phyloP scores from a whole-genome alignment of 2,888 invertebrate genomes.

The Apeira syringaria region DNA sequence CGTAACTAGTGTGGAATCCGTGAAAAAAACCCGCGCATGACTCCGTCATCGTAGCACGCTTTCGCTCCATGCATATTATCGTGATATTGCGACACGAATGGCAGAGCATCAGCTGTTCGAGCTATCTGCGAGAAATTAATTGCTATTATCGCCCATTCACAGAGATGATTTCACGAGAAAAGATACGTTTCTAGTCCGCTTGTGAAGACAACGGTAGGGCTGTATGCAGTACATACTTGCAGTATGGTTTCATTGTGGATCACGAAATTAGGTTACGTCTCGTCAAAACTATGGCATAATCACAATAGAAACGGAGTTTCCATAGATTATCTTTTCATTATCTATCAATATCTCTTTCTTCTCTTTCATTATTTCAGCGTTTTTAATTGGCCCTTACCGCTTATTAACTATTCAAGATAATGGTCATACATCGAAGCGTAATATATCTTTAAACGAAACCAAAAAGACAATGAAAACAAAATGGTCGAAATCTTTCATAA shows the following conservation, averaged over 20 bases:
- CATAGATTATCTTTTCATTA: no score
- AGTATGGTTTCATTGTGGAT: constrained; percentile 9
- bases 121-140: constrained; percentile 61
- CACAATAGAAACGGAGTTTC: no score
- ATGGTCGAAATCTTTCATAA: no score
- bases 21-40: constrained; percentile 20
- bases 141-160: constrained; percentile 65
- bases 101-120: constrained; percentile 72
- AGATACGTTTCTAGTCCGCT: constrained; percentile 36
- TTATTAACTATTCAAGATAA: no score
- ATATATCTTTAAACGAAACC: no score
- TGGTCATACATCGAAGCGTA: no score
- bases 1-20: constrained; percentile 20
- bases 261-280: not conserved
- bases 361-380: no score
- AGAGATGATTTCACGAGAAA: constrained; percentile 52
- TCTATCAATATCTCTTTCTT: no score
- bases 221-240: no score
- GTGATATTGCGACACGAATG: constrained; percentile 62
- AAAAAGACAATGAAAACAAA: no score
- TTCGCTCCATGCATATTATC: constrained; percentile 64
- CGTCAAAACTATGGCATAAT: no score
- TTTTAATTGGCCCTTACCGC: no score
- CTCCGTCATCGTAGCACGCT: constrained; percentile 51
- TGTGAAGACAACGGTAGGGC: constrained; percentile 16